Percentiles rank a stretch among this genome's conserved stretches.
Conservation (phyloP, 1,140 invertebrate species). For the Meloidogyne chitwoodi region DNA sequence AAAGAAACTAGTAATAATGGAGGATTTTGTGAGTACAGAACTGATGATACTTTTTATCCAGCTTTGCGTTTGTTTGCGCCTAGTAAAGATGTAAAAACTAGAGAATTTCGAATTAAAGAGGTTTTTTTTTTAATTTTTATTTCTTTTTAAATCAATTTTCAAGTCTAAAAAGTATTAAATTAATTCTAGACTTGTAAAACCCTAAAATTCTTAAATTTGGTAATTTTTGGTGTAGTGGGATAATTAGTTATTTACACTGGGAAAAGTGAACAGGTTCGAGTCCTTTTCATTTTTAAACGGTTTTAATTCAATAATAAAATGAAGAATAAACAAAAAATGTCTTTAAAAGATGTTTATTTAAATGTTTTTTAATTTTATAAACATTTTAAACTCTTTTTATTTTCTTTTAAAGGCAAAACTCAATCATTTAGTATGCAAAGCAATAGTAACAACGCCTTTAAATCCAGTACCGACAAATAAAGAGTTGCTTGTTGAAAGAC, state of each 20-base stretch:
- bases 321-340: no score
- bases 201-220: no score
- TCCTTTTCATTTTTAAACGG: no score
- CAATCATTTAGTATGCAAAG: conserved; percentile 6
- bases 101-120: conserved; percentile 29
- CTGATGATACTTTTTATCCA: conserved; percentile 29
- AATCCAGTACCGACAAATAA: not conserved
- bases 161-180: no score
- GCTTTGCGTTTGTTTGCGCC: conserved; percentile 24
- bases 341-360: not conserved
- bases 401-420: not conserved
- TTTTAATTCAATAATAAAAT: no score
- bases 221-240: no score
- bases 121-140: not conserved
- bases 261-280: no score
- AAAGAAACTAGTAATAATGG: conserved; percentile 3
- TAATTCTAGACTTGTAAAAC: no score
- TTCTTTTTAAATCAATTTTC: no score
- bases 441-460: not conserved
- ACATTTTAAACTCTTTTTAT: not conserved
- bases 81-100: conserved; percentile 11
- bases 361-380: not conserved
- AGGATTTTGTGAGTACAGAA: conserved; percentile 26
- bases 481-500: not conserved
- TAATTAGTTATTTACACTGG: no score